These are phyloP conservation scores for Noctua janthina DNA, from an alignment of 2,888 invertebrate species.

Conservation along the genomic window DNA sequence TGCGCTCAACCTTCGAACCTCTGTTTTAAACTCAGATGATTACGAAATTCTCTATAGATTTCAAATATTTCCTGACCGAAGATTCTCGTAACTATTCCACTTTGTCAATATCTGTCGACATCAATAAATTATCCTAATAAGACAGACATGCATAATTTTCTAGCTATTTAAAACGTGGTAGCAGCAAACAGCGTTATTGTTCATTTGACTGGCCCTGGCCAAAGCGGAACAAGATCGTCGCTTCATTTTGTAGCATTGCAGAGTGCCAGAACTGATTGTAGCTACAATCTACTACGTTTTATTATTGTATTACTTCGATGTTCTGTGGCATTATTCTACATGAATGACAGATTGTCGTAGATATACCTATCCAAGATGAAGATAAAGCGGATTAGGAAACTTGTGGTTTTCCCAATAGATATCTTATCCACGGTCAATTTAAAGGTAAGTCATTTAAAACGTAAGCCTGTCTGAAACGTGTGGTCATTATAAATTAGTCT, in stretches of 20 bases:
- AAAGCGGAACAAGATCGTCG: neutral
- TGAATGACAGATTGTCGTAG: conserved; percentile 28
- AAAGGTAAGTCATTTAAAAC: conserved; percentile 11
- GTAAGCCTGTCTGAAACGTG: neutral
- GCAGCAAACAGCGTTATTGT: neutral
- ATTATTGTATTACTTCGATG: conserved; percentile 3
- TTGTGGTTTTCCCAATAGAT: conserved; percentile 9
- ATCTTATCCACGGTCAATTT: conserved; percentile 41
- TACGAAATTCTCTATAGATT: neutral
- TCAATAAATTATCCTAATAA: neutral
- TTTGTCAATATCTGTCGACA: neutral
- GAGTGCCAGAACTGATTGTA: neutral
- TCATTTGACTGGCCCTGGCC: neutral
- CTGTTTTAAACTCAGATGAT: neutral
- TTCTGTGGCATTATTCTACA: conserved; percentile 3
- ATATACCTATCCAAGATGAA: conserved; percentile 27
- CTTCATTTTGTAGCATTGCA: neutral
- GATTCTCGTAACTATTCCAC: neutral
- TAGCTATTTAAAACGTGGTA: neutral
- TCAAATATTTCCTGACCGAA: neutral
- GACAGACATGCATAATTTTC: neutral
- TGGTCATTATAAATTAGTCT: neutral
- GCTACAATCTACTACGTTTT: neutral
- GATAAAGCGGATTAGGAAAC: conserved; percentile 37
- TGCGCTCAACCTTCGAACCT: neutral